These are phyloP conservation scores for Apeira syringaria DNA, from an alignment of 2,888 invertebrate genomes.

Conservation along the genomic window DNA sequence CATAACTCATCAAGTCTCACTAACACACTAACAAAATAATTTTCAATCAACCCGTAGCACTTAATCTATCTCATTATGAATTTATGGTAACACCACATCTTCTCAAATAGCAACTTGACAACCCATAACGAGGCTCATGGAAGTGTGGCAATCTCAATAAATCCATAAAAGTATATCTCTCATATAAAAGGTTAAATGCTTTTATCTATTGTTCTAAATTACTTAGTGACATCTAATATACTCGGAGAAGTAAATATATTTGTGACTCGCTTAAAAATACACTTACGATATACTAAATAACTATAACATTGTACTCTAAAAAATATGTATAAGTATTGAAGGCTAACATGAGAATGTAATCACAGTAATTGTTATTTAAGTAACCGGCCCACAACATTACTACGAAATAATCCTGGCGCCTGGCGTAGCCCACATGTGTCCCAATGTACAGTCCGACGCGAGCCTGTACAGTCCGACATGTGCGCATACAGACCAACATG, in stretches of 20 bases:
- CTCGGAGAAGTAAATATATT: slow-evolving; percentile 78
- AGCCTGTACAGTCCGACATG: too few relatives aligned
- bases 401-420: slow-evolving; percentile 68
- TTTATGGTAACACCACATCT: slow-evolving; percentile 36
- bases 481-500: too few relatives aligned
- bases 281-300: slow-evolving; percentile 79
- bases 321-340: slow-evolving; percentile 84
- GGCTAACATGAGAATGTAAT: slow-evolving; percentile 83
- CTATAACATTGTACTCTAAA: slow-evolving; percentile 84
- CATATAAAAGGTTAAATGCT: slow-evolving; percentile 79
- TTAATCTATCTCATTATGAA: slow-evolving; percentile 43
- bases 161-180: slow-evolving; percentile 60
- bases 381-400: slow-evolving; percentile 80
- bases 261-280: slow-evolving; percentile 79
- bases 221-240: slow-evolving; percentile 75
- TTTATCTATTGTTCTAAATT: slow-evolving; percentile 73
- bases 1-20: slow-evolving; percentile 61
- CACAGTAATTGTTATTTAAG: slow-evolving; percentile 81
- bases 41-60: slow-evolving; percentile 56
- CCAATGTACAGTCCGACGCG: too few relatives aligned
- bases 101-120: slow-evolving; percentile 35
- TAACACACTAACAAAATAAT: slow-evolving; percentile 59
- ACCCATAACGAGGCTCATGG: slow-evolving; percentile 32
- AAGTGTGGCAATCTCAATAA: slow-evolving; percentile 49
- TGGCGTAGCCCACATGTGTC: slow-evolving; percentile 10